These are phyloP conservation scores for Oncorhynchus masou DNA, from an alignment of 2,113 vertebrate species.

Conservation along the genomic window DNA sequence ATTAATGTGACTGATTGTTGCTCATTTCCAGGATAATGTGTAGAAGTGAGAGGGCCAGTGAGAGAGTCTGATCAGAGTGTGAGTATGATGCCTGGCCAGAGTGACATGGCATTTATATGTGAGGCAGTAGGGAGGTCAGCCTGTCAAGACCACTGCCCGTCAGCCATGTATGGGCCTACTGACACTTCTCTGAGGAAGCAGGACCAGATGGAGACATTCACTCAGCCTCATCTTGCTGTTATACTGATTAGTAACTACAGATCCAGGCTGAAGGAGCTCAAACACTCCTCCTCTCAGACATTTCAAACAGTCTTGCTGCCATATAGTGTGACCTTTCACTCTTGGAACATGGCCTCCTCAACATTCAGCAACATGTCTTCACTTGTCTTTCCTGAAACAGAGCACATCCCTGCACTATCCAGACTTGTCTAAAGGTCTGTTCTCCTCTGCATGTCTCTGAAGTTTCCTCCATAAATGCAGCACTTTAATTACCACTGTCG, in stretches of 20 bases:
- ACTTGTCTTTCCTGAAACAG: neutral
- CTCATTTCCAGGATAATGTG: slow-evolving; percentile 35
- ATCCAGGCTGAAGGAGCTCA: neutral
- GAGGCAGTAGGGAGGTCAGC: slow-evolving; percentile 46
- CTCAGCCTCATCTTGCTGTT: slow-evolving; percentile 2
- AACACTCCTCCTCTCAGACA: neutral
- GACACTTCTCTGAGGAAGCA: slow-evolving; percentile 36
- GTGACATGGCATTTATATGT: slow-evolving; percentile 48
- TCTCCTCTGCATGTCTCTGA: too few species aligned
- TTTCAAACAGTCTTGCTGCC: neutral
- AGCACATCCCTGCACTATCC: too few species aligned
- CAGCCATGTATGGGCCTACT: slow-evolving; percentile 37
- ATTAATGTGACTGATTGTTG: slow-evolving; percentile 10
- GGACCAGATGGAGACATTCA: slow-evolving; percentile 32
- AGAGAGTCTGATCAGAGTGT: slow-evolving; percentile 20
- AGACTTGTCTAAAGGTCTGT: too few species aligned
- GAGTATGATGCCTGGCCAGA: slow-evolving; percentile 48
- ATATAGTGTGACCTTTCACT: neutral
- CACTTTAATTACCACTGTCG: too few species aligned
- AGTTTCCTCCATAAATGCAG: too few species aligned
- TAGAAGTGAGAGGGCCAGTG: slow-evolving; percentile 2
- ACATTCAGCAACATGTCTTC: neutral
- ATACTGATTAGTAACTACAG: neutral
- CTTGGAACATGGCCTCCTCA: neutral
- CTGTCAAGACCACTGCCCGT: slow-evolving; percentile 57